These are phyloP conservation scores for Epicampocera succincta DNA, from an alignment of 2,888 invertebrate genomes.

Conservation along the genomic window DNA sequence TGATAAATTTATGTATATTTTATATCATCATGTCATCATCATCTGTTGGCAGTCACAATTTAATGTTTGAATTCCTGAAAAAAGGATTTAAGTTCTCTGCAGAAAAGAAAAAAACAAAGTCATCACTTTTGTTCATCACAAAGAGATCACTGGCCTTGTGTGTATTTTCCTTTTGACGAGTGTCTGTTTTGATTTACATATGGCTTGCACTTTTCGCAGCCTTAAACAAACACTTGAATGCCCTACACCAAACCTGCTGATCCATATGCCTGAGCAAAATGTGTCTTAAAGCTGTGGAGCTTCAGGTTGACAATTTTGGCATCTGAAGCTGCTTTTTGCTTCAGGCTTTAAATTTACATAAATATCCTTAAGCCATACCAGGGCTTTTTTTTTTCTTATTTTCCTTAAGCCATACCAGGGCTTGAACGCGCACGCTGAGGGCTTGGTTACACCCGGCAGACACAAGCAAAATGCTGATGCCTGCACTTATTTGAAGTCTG, in stretches of 20 bases:
- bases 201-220: not conserved
- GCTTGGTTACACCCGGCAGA: no score
- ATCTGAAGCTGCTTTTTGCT: no score
- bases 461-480: no score
- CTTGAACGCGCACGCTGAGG: no score
- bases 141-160: constrained; percentile 60
- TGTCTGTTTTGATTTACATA: constrained; percentile 7
- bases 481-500: no score
- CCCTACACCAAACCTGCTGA: not conserved
- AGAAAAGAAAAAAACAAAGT: constrained; percentile 58
- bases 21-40: constrained; percentile 55
- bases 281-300: no score
- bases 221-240: not conserved
- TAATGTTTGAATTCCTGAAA: constrained; percentile 25
- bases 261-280: not conserved
- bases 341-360: no score
- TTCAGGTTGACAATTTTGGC: no score
- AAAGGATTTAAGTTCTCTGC: not conserved
- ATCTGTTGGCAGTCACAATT: constrained; percentile 36
- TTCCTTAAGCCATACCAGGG: no score
- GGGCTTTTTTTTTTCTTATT: no score
- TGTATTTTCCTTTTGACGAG: constrained; percentile 41
- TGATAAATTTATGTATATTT: constrained; percentile 64
- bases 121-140: constrained; percentile 56
- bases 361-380: no score